phyloP scores from a whole-genome alignment of 2,113 vertebrate genomes.

The Formicarius rufipectus region DNA sequence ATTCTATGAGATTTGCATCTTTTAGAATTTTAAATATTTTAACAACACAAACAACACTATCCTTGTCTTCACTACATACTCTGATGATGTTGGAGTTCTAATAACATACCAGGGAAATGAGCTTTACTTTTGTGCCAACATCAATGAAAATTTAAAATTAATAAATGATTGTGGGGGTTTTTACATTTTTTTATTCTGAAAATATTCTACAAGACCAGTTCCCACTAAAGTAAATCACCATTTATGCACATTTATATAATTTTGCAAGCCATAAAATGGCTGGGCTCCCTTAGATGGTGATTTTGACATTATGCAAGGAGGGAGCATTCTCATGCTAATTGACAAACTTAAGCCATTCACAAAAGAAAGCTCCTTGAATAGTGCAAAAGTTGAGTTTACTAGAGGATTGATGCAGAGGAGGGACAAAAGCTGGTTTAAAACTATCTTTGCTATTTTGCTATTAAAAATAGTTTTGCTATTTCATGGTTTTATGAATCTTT shows the following conservation, averaged over 20 bases:
- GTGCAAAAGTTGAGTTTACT: constrained; percentile 66
- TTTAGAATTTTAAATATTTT: not conserved
- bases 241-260: constrained; percentile 24
- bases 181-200: not conserved
- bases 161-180: too few species aligned
- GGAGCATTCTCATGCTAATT: constrained; percentile 77
- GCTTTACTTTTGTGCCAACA: not conserved
- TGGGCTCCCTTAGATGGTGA: constrained; percentile 46
- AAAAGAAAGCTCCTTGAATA: constrained; percentile 60
- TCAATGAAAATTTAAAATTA: not conserved
- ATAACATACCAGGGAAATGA: not conserved
- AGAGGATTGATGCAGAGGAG: not conserved
- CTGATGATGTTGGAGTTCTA: not conserved
- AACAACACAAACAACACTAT: not conserved
- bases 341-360: constrained; percentile 48
- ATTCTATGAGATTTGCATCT: not conserved
- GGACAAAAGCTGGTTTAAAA: not conserved
- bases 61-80: not conserved
- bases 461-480: not conserved
- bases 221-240: constrained; percentile 1
- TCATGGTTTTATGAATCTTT: not conserved
- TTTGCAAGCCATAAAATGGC: constrained; percentile 40
- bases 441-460: not conserved
- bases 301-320: constrained; percentile 64
- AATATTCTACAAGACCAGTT: constrained; percentile 26